Base-by-base conservation (phyloP, 2,113 vertebrate species). In the Callospermophilus lateralis region DNA sequence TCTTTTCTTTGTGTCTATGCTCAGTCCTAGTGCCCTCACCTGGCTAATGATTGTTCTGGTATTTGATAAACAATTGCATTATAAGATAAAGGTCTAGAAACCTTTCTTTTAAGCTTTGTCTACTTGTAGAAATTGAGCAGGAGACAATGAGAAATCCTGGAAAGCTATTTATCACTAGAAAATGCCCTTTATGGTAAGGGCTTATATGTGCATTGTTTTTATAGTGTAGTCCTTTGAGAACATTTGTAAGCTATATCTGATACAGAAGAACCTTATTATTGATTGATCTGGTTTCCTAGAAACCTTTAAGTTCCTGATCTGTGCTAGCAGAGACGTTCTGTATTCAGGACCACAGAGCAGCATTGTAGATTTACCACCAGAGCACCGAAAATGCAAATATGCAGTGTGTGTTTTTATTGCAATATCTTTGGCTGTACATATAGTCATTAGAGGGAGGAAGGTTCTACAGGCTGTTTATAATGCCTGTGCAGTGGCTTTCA, bases 271-370 rank as follows among this genome's bases (percentile, higher is more conserved):
- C 37, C 76, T 76, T 84, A 63, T 70, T 90, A 90, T 81, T 83
- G 42, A 92, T 76, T 84, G 80, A 73, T 83, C 89, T 96, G 67
- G 58, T 90, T 96, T 96, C 58, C 39, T 88, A n/a, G 68, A 79
- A 93, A 53, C 55, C 39, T 89, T 96, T 83, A 78, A 45, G 93
- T 89, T 85, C 93, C 70, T 58, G 61, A 34, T 84, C 28, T 77
- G 74, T 39, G 85, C 84, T 95, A n/a, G 48, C 58, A 95, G 67
- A 81, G 79, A n/a, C 61, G 34, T 37, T 92, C 42, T 96, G 37
- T 92, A 93, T 96, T 95, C 55, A 89, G 87, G 48, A 90, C 80
- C 73, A 70, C 6, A 48, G 45, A 85, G 15, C 42, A 80, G n/a
- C 20, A 26, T 32, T 86, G 22, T 17, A n/a, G 85, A 94, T 65